These are phyloP conservation scores for Andrena haemorrhoa DNA, from an alignment of 2,888 invertebrate genomes.

Conservation along the genomic window DNA sequence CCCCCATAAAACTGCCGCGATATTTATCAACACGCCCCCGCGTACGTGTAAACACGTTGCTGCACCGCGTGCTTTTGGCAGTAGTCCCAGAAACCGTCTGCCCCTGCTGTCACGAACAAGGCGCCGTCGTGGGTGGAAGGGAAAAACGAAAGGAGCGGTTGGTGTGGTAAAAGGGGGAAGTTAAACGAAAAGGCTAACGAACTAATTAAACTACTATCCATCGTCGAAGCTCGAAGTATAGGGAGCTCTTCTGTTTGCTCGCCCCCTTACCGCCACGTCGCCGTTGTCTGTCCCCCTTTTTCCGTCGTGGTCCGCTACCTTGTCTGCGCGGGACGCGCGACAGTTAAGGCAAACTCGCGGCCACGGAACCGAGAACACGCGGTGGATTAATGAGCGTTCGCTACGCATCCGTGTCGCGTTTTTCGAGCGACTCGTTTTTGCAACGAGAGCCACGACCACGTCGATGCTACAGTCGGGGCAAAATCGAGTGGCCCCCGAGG, in stretches of 20 bases:
- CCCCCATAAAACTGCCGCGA: slow-evolving; percentile 24
- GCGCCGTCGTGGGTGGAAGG: neutral
- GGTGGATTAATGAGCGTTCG: slow-evolving; percentile 36
- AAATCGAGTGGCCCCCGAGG: neutral
- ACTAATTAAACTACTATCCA: slow-evolving; percentile 68
- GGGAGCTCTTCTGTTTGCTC: slow-evolving; percentile 31
- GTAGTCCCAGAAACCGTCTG: slow-evolving; percentile 26
- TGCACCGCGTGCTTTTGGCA: slow-evolving; percentile 24
- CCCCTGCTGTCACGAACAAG: slow-evolving; percentile 1
- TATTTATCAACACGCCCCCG: slow-evolving; percentile 30
- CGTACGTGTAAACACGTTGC: slow-evolving; percentile 10
- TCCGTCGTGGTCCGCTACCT: neutral
- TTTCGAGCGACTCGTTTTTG: slow-evolving; percentile 25
- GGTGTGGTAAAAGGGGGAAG: slow-evolving; percentile 31
- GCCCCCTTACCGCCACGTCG: neutral
- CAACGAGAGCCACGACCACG: neutral
- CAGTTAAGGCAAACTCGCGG: slow-evolving; percentile 7
- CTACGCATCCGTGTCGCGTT: slow-evolving; percentile 32
- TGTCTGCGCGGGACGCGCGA: slow-evolving; percentile 15
- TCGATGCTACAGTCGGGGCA: neutral
- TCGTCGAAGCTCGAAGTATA: slow-evolving; percentile 37
- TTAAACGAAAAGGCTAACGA: slow-evolving; percentile 65
- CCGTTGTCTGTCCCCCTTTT: neutral
- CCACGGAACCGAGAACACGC: slow-evolving; percentile 2
- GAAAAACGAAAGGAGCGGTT: neutral